Conservation (phyloP, 2,888 invertebrate species). For the Penaeus monodon region DNA sequence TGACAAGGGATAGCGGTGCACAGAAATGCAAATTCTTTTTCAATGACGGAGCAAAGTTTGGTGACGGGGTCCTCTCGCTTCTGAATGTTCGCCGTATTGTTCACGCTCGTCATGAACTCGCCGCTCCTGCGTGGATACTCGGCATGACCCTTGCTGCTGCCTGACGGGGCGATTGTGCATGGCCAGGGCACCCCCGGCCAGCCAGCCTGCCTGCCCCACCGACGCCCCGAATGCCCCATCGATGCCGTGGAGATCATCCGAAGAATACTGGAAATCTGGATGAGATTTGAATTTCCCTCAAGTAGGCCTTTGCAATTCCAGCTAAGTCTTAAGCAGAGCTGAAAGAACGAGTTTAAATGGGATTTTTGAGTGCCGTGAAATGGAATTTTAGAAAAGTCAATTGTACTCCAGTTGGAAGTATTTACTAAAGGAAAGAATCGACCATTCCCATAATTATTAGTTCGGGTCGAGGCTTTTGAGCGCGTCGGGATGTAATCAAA, state of each 20-base stretch:
- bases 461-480: conserved; percentile 57
- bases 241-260: conserved; percentile 40
- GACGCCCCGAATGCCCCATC: not conserved
- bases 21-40: conserved; percentile 60
- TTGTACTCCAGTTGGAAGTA: conserved; percentile 55
- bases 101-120: conserved; percentile 31
- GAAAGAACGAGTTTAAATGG: conserved; percentile 60
- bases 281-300: conserved; percentile 52
- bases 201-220: not conserved
- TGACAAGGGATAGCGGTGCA: conserved; percentile 59
- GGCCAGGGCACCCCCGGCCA: not conserved
- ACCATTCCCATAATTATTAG: conserved; percentile 59
- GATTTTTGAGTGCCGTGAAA: conserved; percentile 60
- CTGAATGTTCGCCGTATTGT: conserved; percentile 44
- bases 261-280: conserved; percentile 55
- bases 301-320: conserved; percentile 56
- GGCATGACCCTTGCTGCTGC: not conserved
- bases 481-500: conserved; percentile 56
- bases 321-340: conserved; percentile 59
- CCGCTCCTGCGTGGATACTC: not conserved
- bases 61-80: conserved; percentile 39
- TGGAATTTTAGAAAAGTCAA: conserved; percentile 59
- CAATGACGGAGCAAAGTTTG: conserved; percentile 58
- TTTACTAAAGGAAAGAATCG: conserved; percentile 58
- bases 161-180: not conserved